phyloP scores from a whole-genome alignment of 2,113 vertebrate genomes.

The Brachypteracias leptosomus region DNA sequence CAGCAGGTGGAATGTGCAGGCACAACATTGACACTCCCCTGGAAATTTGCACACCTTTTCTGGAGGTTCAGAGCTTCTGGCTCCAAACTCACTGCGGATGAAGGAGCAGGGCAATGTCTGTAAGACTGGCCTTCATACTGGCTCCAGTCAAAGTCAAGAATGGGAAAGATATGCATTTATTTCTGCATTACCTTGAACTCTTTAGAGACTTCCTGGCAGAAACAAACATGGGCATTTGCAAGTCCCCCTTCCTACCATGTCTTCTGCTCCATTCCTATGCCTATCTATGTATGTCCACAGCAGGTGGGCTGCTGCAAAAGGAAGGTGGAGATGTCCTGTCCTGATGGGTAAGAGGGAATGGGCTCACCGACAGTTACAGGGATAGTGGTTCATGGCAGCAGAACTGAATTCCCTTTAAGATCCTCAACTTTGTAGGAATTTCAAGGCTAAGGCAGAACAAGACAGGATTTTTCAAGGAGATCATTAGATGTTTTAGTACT shows the following conservation, averaged over 20 bases:
- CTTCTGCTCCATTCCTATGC: neutral
- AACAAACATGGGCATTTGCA: rapidly evolving
- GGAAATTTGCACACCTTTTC: neutral
- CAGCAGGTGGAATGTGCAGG: neutral
- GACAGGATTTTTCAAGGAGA: neutral
- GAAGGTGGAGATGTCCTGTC: neutral
- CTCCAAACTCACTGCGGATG: neutral
- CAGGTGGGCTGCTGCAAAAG: neutral
- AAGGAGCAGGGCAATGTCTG: neutral
- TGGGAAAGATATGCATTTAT: neutral
- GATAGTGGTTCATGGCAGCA: neutral
- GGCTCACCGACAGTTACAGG: neutral
- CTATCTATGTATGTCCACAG: neutral
- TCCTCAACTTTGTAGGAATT: neutral
- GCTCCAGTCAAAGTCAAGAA: neutral
- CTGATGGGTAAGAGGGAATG: neutral
- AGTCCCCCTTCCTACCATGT: neutral
- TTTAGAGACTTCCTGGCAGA: neutral
- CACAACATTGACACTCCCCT: neutral
- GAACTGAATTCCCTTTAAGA: neutral
- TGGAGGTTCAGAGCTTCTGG: neutral
- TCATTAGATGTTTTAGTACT: neutral
- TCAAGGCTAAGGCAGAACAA: neutral
- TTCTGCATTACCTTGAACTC: neutral
- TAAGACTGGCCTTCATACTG: neutral